phyloP scores from a whole-genome alignment of 2,888 invertebrate species.

The Cancer borealis region DNA sequence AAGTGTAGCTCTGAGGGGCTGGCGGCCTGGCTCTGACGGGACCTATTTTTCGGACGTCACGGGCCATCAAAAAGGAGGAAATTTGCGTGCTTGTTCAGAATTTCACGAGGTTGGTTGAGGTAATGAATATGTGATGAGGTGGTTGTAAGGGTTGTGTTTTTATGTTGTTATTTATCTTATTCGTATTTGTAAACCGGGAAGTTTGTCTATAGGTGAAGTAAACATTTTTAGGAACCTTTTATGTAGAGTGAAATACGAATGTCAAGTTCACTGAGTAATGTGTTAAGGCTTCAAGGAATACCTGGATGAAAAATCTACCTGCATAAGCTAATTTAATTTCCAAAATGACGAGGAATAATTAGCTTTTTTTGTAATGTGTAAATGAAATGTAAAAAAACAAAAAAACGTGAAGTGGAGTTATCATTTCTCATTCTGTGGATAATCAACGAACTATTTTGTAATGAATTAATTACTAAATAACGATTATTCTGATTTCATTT shows the following conservation, averaged over 20 bases:
- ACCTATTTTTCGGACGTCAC: not conserved
- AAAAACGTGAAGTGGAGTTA: not conserved
- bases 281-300: not conserved
- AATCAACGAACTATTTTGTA: not conserved
- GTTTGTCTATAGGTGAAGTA: not conserved
- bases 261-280: not conserved
- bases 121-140: constrained; percentile 22
- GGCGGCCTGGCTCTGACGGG: constrained; percentile 10
- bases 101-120: not conserved
- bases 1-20: not conserved
- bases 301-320: not conserved
- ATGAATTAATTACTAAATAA: not conserved
- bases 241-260: not conserved
- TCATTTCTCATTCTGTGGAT: not conserved
- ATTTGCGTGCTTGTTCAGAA: not conserved
- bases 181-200: not conserved
- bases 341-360: not conserved
- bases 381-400: not conserved
- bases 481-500: not conserved
- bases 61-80: not conserved
- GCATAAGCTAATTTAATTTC: not conserved
- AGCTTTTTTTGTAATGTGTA: not conserved
- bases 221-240: not conserved
- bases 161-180: not conserved
- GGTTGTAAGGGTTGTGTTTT: not conserved